A percentile compares a stretch with the other conserved stretches of the same genome.
These are phyloP conservation scores for Myiozetetes cayanensis DNA, from an alignment of 2,113 vertebrate genomes.

Conservation along the genomic window DNA sequence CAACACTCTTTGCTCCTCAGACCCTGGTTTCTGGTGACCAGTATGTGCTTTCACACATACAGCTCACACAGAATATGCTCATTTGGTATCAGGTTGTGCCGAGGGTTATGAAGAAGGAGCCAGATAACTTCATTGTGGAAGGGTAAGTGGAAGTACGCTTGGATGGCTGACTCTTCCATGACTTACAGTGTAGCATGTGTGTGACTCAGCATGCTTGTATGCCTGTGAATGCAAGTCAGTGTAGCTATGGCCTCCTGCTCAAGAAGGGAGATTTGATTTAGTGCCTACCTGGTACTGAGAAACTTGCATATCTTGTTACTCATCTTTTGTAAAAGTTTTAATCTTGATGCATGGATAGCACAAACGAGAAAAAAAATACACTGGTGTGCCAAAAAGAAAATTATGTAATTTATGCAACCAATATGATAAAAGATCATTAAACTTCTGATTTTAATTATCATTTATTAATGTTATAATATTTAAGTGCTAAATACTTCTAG, in stretches of 20 bases:
- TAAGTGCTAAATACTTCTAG: neutral
- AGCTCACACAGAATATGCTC: neutral
- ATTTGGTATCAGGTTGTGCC: neutral
- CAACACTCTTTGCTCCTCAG: neutral
- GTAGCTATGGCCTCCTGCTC: neutral
- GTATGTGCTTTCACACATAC: fast-evolving
- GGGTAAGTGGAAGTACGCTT: neutral
- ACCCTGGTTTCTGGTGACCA: neutral
- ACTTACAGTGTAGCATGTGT: fast-evolving
- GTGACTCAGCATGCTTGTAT: fast-evolving
- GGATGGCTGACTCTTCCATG: neutral
- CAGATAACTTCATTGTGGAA: neutral
- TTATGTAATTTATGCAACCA: neutral
- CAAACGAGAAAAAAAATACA: neutral
- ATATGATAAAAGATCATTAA: neutral
- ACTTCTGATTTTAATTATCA: neutral
- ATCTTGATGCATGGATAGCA: neutral
- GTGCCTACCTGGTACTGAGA: neutral
- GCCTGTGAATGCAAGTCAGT: neutral
- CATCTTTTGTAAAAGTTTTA: neutral
- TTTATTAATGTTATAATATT: neutral
- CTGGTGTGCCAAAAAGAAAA: neutral
- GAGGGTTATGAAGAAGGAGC: neutral
- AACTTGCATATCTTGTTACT: neutral
- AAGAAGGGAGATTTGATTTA: neutral